phyloP scores from a whole-genome alignment of 2,888 invertebrate species.

The Pseudococcus jackbeardsleyi region DNA sequence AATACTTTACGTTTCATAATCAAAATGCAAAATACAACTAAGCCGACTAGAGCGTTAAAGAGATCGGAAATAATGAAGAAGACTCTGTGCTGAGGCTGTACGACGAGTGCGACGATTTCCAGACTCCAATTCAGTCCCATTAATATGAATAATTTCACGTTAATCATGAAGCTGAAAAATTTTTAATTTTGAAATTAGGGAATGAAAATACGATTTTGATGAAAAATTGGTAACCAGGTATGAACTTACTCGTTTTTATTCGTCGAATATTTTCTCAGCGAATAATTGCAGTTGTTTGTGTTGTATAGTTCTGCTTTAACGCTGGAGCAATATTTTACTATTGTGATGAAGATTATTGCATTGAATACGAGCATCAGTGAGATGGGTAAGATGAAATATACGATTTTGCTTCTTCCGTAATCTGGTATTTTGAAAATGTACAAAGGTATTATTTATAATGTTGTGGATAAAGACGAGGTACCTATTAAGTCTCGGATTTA shows the following conservation, averaged over 20 bases:
- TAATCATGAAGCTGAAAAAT: conserved; percentile 65
- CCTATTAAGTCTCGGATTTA: no score
- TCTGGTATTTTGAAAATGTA: conserved; percentile 21
- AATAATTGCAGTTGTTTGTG: conserved; percentile 56
- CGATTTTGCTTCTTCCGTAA: conserved; percentile 6
- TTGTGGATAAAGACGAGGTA: no score
- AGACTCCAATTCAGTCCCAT: conserved; percentile 66
- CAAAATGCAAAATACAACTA: conserved; percentile 65
- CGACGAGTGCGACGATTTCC: conserved; percentile 62
- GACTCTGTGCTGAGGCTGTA: conserved; percentile 44
- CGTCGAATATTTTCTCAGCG: conserved; percentile 39
- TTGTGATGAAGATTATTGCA: conserved; percentile 45
- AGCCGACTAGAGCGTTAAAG: conserved; percentile 65
- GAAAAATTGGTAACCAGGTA: not conserved
- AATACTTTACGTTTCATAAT: conserved; percentile 65
- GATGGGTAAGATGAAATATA: conserved; percentile 59
- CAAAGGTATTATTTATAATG: not conserved
- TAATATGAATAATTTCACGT: conserved; percentile 66
- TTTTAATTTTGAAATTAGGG: no score
- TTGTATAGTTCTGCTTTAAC: conserved; percentile 43
- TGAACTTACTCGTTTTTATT: conserved; percentile 61
- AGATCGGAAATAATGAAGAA: conserved; percentile 66
- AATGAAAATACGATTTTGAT: no score
- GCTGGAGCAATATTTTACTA: conserved; percentile 61
- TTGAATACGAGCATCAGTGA: conserved; percentile 59